phyloP scores from a whole-genome alignment of 2,797 vertebrate species.

The Bovichtus diacanthus region DNA sequence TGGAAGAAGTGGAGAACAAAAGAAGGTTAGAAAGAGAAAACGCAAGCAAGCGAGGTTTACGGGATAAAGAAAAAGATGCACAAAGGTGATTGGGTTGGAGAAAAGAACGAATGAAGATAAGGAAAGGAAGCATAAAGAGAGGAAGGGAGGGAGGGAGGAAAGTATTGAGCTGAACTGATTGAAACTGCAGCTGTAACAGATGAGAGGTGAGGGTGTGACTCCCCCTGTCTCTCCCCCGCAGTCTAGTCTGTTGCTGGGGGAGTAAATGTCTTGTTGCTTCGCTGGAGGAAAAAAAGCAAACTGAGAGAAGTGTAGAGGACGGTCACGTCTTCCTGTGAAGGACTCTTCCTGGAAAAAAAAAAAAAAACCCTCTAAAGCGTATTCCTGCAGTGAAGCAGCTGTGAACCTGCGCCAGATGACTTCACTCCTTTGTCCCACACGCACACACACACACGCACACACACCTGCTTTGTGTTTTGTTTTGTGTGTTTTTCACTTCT shows the following conservation, averaged over 20 bases:
- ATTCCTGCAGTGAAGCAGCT: constrained; percentile 25
- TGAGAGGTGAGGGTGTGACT: neutral
- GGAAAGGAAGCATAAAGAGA: neutral
- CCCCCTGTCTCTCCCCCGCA: neutral
- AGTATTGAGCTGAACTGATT: neutral
- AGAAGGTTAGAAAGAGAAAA: neutral
- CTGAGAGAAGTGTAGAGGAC: neutral
- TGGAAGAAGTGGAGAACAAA: neutral
- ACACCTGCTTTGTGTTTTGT: no score
- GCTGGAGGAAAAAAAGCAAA: constrained; percentile 1
- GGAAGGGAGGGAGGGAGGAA: neutral
- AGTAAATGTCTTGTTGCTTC: neutral
- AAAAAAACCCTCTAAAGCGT: constrained; percentile 1
- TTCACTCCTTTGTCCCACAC: neutral
- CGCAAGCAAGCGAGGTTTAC: neutral
- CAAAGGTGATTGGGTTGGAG: neutral
- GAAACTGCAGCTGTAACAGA: neutral
- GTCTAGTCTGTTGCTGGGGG: constrained; percentile 2
- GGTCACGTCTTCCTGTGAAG: constrained; percentile 18
- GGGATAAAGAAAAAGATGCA: neutral
- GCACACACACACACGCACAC: neutral
- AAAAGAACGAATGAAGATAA: neutral
- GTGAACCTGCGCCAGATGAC: constrained; percentile 2
- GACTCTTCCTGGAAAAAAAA: constrained; percentile 22
- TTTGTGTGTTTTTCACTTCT: no score